phyloP scores from a whole-genome alignment of 2,888 invertebrate genomes.

The Lasioglossum leucozonium region DNA sequence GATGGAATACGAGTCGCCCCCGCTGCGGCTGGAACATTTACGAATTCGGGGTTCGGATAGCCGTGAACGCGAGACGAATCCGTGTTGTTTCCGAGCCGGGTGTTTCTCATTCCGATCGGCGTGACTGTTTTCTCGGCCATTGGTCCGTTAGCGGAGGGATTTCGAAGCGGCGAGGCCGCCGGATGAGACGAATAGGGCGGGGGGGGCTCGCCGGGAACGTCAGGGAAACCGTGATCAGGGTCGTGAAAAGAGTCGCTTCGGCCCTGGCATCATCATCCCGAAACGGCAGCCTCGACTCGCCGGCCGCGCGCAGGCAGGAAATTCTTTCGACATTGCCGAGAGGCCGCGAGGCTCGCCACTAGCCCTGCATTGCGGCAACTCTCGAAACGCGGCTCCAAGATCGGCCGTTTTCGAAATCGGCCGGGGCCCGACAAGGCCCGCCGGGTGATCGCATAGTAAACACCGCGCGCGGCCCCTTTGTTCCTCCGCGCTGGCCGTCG shows the following conservation, averaged over 20 bases:
- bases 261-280: slow-evolving; percentile 44
- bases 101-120: slow-evolving; percentile 46
- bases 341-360: slow-evolving; percentile 24
- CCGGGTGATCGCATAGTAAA: background rate
- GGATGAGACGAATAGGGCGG: too few species aligned
- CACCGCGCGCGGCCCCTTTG: background rate
- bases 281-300: slow-evolving; percentile 39
- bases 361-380: slow-evolving; percentile 60
- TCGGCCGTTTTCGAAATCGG: slow-evolving; percentile 50
- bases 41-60: background rate
- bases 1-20: background rate
- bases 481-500: background rate
- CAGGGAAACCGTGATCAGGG: slow-evolving; percentile 39
- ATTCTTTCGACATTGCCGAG: slow-evolving; percentile 61
- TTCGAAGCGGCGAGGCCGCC: background rate
- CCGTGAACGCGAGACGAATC: slow-evolving; percentile 11
- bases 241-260: slow-evolving; percentile 40
- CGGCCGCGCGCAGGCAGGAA: slow-evolving; percentile 43
- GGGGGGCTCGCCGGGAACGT: slow-evolving; percentile 9
- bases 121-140: slow-evolving; percentile 47
- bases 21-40: background rate
- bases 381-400: slow-evolving; percentile 30
- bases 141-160: slow-evolving; percentile 43
- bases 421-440: background rate
- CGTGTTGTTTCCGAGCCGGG: slow-evolving; percentile 46